Evolutionary conservation across 2,113 vertebrate species (phyloP).

Genomic region (Mesocricetus auratus): DNA sequence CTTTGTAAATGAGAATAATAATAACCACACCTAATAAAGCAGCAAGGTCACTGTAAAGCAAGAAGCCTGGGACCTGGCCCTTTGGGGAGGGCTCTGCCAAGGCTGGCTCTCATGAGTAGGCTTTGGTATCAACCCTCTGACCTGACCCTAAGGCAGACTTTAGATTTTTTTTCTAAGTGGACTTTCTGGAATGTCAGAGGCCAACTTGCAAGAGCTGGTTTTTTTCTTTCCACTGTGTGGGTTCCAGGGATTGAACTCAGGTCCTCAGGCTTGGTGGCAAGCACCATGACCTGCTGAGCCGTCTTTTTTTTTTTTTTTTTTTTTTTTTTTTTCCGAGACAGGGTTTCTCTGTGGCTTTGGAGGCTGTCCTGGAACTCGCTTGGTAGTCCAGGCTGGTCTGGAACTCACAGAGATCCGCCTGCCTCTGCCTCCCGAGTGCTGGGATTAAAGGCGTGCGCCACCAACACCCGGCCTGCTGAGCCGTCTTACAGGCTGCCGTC

Average conservation of each 20-base stretch:
- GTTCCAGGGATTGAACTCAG: background rate
- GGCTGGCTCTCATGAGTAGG: background rate
- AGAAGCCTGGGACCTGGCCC: background rate
- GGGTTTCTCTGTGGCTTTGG: no score
- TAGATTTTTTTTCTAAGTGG: conserved; percentile 4
- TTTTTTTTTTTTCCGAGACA: no score
- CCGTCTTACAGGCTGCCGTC: background rate
- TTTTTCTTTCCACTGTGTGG: background rate
- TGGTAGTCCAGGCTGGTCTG: no score
- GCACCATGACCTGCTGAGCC: background rate
- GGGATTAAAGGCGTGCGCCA: no score
- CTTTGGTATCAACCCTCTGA: background rate
- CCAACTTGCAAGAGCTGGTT: background rate
- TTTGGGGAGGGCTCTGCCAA: background rate
- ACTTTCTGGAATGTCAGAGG: background rate
- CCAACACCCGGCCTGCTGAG: no score
- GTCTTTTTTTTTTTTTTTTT: no score
- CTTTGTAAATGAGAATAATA: background rate
- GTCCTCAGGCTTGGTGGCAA: background rate
- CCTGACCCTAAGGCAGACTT: background rate
- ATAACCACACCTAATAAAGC: background rate
- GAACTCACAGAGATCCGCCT: no score
- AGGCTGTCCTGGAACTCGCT: no score
- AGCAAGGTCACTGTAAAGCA: background rate
- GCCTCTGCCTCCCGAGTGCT: no score